Evolutionary conservation across 2,797 vertebrate genomes (phyloP).

Genomic region (Podargus strigoides): DNA sequence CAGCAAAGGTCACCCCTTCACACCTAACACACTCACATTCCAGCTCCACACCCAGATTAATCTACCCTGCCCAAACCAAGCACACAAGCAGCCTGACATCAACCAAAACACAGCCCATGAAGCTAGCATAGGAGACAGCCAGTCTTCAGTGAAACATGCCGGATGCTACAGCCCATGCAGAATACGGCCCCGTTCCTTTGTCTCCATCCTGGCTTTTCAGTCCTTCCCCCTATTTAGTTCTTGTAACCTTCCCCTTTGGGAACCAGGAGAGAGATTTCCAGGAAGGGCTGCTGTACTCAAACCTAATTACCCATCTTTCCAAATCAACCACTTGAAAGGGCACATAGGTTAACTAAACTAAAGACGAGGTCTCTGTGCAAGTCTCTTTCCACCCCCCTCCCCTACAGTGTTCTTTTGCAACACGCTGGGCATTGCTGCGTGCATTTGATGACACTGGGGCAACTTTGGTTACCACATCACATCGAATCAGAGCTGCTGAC

Average conservation of each 20-base stretch:
- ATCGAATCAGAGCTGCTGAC: background rate
- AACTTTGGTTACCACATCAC: background rate
- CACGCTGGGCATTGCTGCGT: accelerated
- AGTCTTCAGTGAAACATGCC: background rate
- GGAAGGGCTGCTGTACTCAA: background rate
- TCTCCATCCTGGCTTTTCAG: background rate
- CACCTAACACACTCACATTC: background rate
- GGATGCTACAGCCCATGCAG: background rate
- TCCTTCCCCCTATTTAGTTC: background rate
- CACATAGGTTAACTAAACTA: background rate
- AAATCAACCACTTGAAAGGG: background rate
- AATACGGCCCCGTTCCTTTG: background rate
- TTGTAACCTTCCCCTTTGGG: background rate
- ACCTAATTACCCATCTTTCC: background rate
- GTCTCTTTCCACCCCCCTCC: background rate
- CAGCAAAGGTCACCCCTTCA: background rate
- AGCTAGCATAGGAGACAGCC: background rate
- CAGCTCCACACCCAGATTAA: background rate
- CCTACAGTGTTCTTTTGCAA: background rate
- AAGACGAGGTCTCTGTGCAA: background rate
- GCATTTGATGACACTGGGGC: background rate
- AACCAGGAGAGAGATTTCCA: background rate
- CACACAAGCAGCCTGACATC: background rate
- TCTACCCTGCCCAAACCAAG: background rate
- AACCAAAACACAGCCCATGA: background rate